Base-by-base conservation (phyloP, 1,140 invertebrate genomes). In the Drosophila novamexicana region DNA sequence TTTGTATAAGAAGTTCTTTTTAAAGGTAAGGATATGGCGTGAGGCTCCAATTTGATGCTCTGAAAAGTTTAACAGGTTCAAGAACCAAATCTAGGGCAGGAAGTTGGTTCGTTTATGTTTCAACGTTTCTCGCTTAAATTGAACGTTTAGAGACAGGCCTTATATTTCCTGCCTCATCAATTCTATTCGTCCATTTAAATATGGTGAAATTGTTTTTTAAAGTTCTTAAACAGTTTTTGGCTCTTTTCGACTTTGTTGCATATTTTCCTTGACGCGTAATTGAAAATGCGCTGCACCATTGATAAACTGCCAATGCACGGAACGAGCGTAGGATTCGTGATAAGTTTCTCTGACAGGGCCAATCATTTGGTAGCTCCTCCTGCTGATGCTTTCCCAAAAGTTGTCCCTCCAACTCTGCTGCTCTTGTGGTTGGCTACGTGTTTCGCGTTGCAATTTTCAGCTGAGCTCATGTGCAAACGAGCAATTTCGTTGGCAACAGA, bases 381-480 rank as follows among this genome's bases (percentile, higher is more conserved):
- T 52, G 64, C 42, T 8, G 42, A 14, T 42, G 29, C 44, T 37
- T 45, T 10, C 47, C 50, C 18, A 12, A 14, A 36, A 37, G 16
- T 12, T 58, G 10, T 2, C 7, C 5, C 12, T 9, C 50, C 32
- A 4, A 2, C 14, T 14, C 45, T 44, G 45, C 36, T 44, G 61
- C 32, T 36, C 16, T 64, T 52, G 39, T 40, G 47, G 44, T 52
- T 63, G 52, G 47, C 81, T 88, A 86, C 82, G 82, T 86, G 82
- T 86, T 83, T 77, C 76, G 82, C 79, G 76, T 86, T 83, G 79
- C 82, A 86, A 86, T 86, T 79, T 88, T 76, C 83, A 86, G 83
- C 83, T 83, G 83, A 88, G 82, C 82, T 86, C 83, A 88, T 86
- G 82, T 82, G 82, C 83, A 79, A 86, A 83, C 79, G 83, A 88